These are phyloP conservation scores for Sternotherus odoratus DNA, from an alignment of 2,797 vertebrate species.

Conservation along the genomic window DNA sequence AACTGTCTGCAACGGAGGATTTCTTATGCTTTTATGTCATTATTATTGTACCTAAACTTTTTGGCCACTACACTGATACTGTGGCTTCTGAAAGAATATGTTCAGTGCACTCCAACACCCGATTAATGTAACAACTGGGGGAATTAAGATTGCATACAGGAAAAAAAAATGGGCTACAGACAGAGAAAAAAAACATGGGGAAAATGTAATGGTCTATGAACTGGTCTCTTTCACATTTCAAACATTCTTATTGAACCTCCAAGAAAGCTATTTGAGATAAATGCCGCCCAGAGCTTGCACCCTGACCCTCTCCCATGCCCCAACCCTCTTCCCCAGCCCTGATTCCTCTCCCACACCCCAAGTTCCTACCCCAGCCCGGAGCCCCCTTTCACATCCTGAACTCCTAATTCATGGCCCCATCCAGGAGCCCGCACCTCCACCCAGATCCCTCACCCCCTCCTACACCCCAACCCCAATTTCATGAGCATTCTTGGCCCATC, in stretches of 20 bases:
- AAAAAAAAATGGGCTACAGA: not conserved
- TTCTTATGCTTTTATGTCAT: not conserved
- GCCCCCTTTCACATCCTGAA: no score
- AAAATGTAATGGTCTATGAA: not conserved
- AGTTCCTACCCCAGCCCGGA: no score
- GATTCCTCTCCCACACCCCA: no score
- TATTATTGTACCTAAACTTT: not conserved
- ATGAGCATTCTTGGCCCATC: no score
- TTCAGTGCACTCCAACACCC: not conserved
- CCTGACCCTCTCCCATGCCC: no score
- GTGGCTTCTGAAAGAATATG: not conserved
- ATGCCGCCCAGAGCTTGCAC: no score
- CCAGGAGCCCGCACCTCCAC: no score
- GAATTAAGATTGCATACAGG: not conserved
- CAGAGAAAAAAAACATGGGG: not conserved
- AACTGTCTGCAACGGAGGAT: not conserved
- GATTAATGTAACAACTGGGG: not conserved
- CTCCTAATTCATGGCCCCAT: no score
- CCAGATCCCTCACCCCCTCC: no score
- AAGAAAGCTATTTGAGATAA: not conserved
- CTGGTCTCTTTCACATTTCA: not conserved
- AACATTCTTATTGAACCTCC: not conserved
- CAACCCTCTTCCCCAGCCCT: no score
- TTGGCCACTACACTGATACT: not conserved
- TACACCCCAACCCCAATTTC: no score